A percentile compares a stretch with the other conserved stretches of the same genome.
phyloP scores from a whole-genome alignment of 2,888 invertebrate species.

The Cryptus viduatorius region DNA sequence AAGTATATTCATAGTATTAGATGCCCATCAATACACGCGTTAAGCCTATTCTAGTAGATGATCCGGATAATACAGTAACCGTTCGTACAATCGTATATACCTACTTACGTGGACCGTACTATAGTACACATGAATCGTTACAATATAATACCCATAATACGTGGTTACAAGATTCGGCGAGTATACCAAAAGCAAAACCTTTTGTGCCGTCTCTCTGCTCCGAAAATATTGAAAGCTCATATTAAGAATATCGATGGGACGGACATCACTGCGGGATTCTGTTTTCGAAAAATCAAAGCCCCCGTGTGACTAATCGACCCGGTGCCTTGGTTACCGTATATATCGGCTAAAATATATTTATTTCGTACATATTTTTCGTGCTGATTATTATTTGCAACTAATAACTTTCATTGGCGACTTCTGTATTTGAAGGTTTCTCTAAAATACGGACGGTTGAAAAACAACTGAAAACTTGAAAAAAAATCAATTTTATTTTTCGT shows the following conservation, averaged over 20 bases:
- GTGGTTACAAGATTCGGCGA: slow-evolving; percentile 22
- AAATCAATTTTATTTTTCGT: too few relatives aligned
- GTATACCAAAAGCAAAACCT: slow-evolving; percentile 5
- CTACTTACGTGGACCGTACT: slow-evolving; percentile 65
- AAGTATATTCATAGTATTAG: slow-evolving; percentile 62
- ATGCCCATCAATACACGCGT: slow-evolving; percentile 65
- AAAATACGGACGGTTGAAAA: too few relatives aligned
- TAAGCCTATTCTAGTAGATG: slow-evolving; percentile 70
- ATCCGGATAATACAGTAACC: slow-evolving; percentile 70
- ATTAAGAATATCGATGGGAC: background rate
- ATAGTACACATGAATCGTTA: slow-evolving; percentile 48
- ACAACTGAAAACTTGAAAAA: too few relatives aligned
- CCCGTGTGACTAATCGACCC: slow-evolving; percentile 33
- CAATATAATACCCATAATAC: slow-evolving; percentile 39
- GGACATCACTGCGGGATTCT: slow-evolving; percentile 4
- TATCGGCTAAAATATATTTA: background rate
- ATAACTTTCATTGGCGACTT: background rate
- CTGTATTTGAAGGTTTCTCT: too few relatives aligned
- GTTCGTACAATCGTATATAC: slow-evolving; percentile 61
- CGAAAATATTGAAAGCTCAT: slow-evolving; percentile 29
- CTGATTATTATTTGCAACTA: background rate
- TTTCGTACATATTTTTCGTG: background rate
- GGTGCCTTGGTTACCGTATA: background rate
- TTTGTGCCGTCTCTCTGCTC: slow-evolving; percentile 5
- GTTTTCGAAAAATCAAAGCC: slow-evolving; percentile 17